These are phyloP conservation scores for Fistularia tabacaria DNA, from an alignment of 2,797 vertebrate species.

Conservation along the genomic window DNA sequence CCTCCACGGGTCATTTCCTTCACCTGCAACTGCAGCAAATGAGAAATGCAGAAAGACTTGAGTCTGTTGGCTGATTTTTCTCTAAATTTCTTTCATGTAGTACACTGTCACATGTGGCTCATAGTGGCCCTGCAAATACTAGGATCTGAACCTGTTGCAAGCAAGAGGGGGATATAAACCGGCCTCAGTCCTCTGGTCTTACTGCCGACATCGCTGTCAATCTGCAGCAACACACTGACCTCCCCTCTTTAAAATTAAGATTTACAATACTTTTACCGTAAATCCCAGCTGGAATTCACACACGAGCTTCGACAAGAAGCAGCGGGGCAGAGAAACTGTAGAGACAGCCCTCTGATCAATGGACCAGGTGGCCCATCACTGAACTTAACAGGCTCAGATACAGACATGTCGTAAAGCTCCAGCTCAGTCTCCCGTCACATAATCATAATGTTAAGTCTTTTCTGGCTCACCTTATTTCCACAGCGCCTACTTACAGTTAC, in stretches of 20 bases:
- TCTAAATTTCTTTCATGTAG: conserved; percentile 40
- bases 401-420: conserved; percentile 21
- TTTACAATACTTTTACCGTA: conserved; percentile 63
- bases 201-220: conserved; percentile 49
- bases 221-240: conserved; percentile 54
- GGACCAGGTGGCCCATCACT: conserved; percentile 65
- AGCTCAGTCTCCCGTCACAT: conserved; percentile 18
- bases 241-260: conserved; percentile 47
- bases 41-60: conserved; percentile 40
- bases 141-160: conserved; percentile 27
- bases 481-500: no score
- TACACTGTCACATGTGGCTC: conserved; percentile 19
- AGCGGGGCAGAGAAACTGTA: conserved; percentile 42
- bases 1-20: conserved; percentile 34
- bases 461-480: conserved; percentile 19
- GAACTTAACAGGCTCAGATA: conserved; percentile 47
- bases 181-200: conserved; percentile 22
- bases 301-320: conserved; percentile 31
- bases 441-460: conserved; percentile 9
- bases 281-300: conserved; percentile 60
- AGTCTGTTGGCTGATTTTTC: conserved; percentile 24
- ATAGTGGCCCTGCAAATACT: conserved; percentile 33
- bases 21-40: conserved; percentile 39
- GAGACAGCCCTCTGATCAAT: conserved; percentile 45
- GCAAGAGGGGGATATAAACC: conserved; percentile 53